Conservation (phyloP, 2,113 vertebrate species). For the Pelobates fuscus region DNA sequence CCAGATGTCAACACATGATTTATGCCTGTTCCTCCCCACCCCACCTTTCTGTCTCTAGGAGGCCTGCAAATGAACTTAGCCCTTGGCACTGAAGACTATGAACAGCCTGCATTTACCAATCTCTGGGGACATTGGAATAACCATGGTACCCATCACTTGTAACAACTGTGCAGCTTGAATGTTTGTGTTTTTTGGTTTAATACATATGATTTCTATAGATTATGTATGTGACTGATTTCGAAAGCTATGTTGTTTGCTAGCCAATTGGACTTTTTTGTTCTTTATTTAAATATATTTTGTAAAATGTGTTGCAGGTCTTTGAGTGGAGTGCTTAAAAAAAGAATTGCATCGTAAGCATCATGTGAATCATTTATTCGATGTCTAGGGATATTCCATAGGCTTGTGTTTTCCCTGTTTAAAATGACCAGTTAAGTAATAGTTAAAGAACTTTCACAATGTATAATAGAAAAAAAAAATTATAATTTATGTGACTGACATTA, state of each 20-base stretch:
- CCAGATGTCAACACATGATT: constrained; percentile 15
- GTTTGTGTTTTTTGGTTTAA: background rate
- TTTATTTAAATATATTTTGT: background rate
- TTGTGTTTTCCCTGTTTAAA: background rate
- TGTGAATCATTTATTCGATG: background rate
- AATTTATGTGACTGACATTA: constrained; percentile 27
- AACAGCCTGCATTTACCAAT: background rate
- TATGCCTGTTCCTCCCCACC: background rate
- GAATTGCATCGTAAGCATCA: background rate
- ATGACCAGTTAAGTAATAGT: background rate
- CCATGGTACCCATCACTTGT: constrained; percentile 5
- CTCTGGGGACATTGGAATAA: background rate
- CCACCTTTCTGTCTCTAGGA: constrained; percentile 7
- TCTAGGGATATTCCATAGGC: background rate
- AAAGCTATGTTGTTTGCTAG: too few relatives aligned
- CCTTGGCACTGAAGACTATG: background rate
- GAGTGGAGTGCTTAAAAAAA: background rate
- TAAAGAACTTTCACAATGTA: background rate
- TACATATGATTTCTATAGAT: background rate
- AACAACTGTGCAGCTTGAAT: constrained; percentile 15
- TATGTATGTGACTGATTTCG: too few relatives aligned
- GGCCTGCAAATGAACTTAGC: constrained; percentile 13
- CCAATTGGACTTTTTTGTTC: too few relatives aligned
- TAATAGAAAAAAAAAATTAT: background rate
- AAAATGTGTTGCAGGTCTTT: background rate